Conservation (phyloP, 2,797 vertebrate genomes). For the Psittacula echo region DNA sequence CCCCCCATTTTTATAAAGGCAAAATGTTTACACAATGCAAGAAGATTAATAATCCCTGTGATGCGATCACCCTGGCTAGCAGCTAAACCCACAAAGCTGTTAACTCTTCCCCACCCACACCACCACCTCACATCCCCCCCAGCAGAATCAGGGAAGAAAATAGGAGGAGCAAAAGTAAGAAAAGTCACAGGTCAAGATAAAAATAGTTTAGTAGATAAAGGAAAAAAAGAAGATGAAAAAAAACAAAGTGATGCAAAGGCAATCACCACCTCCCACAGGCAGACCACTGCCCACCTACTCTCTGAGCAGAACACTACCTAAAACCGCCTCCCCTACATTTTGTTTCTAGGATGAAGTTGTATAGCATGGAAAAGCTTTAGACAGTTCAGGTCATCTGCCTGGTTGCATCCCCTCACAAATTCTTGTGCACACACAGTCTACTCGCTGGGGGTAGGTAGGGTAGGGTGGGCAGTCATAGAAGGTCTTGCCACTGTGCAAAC, state of each 20-base stretch:
- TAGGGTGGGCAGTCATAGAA: background rate
- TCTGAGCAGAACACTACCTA: background rate
- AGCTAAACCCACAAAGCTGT: background rate
- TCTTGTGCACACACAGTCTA: background rate
- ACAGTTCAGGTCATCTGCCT: background rate
- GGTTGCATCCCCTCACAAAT: background rate
- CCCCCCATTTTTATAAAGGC: background rate
- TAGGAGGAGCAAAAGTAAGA: background rate
- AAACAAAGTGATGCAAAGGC: background rate
- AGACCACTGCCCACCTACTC: background rate
- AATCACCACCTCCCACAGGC: background rate
- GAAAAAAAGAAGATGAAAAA: background rate
- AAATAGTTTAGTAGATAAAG: background rate
- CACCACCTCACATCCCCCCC: too few species aligned
- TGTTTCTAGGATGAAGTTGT: rapidly evolving
- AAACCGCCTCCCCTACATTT: background rate
- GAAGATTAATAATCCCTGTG: background rate
- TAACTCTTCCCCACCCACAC: background rate
- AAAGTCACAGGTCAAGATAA: background rate
- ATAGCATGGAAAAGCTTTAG: background rate
- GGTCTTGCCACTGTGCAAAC: background rate
- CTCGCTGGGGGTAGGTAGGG: rapidly evolving
- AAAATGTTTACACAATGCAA: background rate
- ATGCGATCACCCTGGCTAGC: background rate
- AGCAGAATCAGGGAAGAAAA: background rate